These are phyloP conservation scores for Drosophila subsilvestris DNA, from an alignment of 2,888 invertebrate genomes.

Conservation along the genomic window DNA sequence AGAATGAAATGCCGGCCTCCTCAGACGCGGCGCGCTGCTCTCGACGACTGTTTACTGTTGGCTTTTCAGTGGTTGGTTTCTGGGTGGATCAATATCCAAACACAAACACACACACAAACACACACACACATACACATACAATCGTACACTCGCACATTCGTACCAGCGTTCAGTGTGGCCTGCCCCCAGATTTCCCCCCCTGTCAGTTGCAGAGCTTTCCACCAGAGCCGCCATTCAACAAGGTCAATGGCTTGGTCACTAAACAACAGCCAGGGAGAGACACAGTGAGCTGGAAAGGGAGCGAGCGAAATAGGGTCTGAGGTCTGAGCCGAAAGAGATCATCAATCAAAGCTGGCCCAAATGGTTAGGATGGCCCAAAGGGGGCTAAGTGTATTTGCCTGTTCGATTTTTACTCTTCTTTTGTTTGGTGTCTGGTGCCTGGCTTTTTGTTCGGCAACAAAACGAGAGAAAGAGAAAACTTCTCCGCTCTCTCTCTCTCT, in stretches of 20 bases:
- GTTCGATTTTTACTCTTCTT: constrained; percentile 64
- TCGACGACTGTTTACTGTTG: constrained; percentile 45
- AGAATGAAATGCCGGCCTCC: constrained; percentile 16
- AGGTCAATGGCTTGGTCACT: constrained; percentile 70
- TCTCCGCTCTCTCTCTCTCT: not conserved
- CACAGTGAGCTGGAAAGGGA: constrained; percentile 1
- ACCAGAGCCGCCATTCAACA: constrained; percentile 49
- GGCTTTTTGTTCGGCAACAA: constrained; percentile 24
- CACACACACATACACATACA: not conserved
- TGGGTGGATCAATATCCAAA: constrained; percentile 65
- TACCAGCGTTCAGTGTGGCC: not conserved
- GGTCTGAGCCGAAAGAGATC: constrained; percentile 63
- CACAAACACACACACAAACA: not conserved
- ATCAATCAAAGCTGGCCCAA: constrained; percentile 70
- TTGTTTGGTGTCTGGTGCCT: constrained; percentile 1
- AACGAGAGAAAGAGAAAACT: constrained; percentile 3
- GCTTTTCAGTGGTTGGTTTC: constrained; percentile 35
- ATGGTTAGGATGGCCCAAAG: constrained; percentile 15
- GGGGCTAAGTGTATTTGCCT: constrained; percentile 73
- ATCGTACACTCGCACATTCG: too few relatives aligned
- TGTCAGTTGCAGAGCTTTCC: constrained; percentile 39
- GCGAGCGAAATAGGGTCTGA: constrained; percentile 1
- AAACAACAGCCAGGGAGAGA: constrained; percentile 7
- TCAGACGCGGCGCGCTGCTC: constrained; percentile 11
- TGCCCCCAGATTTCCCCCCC: not conserved